Conservation (phyloP, 2,888 invertebrate species). For the Lasiommata megera region DNA sequence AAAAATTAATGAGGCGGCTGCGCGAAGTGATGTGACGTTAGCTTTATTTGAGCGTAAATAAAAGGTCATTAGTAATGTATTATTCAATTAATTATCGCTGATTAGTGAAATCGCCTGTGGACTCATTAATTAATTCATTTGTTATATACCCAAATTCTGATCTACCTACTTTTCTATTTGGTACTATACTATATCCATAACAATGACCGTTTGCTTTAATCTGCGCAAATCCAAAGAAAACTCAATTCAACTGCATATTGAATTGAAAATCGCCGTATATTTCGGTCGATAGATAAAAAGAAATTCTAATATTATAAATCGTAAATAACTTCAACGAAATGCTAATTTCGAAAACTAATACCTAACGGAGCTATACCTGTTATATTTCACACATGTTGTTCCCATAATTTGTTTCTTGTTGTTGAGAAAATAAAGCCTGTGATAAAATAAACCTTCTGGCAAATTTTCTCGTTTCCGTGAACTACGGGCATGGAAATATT, state of each 20-base stretch:
- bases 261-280: too few species aligned
- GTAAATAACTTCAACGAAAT: not conserved
- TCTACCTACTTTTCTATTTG: too few species aligned
- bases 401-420: not conserved
- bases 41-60: not conserved
- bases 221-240: too few species aligned
- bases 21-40: not conserved
- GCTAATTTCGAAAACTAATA: constrained; percentile 1
- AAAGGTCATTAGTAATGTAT: not conserved
- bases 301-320: not conserved
- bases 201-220: too few species aligned
- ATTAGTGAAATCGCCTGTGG: not conserved
- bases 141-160: too few species aligned
- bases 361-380: not conserved
- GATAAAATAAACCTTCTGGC: not conserved
- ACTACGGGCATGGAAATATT: constrained; percentile 1
- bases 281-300: too few species aligned
- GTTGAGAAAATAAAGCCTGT: not conserved
- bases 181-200: too few species aligned
- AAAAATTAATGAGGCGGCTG: not conserved
- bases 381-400: not conserved
- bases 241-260: too few species aligned
- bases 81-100: not conserved
- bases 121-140: not conserved
- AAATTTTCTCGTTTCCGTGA: not conserved